Evolutionary conservation across 2,797 vertebrate genomes (phyloP).

Genomic region (Masticophis lateralis): DNA sequence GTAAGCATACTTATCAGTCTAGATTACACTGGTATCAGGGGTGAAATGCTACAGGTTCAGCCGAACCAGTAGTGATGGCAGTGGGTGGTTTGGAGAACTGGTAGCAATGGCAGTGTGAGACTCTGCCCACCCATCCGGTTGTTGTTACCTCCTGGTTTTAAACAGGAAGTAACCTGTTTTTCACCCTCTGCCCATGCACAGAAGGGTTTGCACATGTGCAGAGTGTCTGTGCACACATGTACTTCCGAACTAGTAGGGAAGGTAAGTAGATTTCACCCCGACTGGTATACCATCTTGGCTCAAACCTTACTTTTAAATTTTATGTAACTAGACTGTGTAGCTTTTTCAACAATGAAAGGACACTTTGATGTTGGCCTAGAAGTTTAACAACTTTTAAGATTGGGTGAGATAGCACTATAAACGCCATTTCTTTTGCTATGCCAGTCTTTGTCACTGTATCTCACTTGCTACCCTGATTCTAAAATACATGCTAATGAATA

Average conservation of each 20-base stretch:
- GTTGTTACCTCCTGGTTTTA: no score
- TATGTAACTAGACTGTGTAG: neutral
- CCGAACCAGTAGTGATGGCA: no score
- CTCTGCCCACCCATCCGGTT: no score
- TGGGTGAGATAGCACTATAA: neutral
- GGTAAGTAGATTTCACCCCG: no score
- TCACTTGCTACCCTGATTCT: neutral
- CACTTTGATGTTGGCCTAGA: neutral
- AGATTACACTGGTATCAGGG: neutral
- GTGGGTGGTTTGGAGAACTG: no score
- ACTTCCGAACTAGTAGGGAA: no score
- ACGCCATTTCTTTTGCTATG: neutral
- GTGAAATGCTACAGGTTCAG: no score
- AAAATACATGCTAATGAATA: neutral
- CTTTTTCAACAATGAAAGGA: neutral
- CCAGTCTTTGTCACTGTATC: neutral
- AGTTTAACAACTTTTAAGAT: neutral
- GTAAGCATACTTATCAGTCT: neutral
- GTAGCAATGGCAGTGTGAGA: no score
- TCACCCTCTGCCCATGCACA: no score
- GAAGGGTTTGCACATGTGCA: no score
- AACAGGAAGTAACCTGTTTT: no score
- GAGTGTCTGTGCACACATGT: no score
- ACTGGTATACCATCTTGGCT: neutral
- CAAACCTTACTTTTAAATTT: neutral